A percentile compares a stretch with the other conserved stretches of the same genome.
Conservation (phyloP, 2,797 vertebrate genomes). For the Enteromius viviparus region DNA sequence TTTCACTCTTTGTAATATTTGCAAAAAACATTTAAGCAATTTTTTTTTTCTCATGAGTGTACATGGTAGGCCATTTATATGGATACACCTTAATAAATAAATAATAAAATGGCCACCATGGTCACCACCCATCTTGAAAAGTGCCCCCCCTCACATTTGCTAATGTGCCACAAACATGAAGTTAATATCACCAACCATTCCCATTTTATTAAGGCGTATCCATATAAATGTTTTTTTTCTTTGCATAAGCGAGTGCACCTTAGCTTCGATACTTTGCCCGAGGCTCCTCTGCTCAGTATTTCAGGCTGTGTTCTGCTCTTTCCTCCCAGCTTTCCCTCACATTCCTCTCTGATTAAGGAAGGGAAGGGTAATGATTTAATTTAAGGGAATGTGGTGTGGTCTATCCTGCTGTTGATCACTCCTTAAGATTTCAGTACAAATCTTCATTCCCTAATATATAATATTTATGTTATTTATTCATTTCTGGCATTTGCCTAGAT, state of each 20-base stretch:
- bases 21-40: too few species aligned
- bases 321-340: slow-evolving; percentile 10
- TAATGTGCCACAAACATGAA: too few species aligned
- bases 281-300: background rate
- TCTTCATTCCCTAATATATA: background rate
- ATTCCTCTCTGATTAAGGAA: slow-evolving; percentile 16
- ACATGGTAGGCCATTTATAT: too few species aligned
- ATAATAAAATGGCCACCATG: too few species aligned
- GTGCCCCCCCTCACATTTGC: too few species aligned
- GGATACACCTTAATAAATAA: too few species aligned
- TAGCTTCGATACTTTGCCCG: background rate
- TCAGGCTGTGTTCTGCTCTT: background rate
- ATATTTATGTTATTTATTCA: background rate
- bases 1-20: too few species aligned
- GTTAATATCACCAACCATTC: too few species aligned
- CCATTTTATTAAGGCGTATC: too few species aligned
- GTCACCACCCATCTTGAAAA: too few species aligned
- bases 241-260: background rate
- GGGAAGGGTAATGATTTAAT: slow-evolving; percentile 25
- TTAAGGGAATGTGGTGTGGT: background rate
- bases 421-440: background rate
- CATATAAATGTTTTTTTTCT: background rate
- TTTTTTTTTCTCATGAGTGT: too few species aligned
- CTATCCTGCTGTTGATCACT: background rate
- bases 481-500: background rate